Evolutionary conservation across 2,888 invertebrate genomes (phyloP).

Genomic region (Nematopogon swammerdamellus): DNA sequence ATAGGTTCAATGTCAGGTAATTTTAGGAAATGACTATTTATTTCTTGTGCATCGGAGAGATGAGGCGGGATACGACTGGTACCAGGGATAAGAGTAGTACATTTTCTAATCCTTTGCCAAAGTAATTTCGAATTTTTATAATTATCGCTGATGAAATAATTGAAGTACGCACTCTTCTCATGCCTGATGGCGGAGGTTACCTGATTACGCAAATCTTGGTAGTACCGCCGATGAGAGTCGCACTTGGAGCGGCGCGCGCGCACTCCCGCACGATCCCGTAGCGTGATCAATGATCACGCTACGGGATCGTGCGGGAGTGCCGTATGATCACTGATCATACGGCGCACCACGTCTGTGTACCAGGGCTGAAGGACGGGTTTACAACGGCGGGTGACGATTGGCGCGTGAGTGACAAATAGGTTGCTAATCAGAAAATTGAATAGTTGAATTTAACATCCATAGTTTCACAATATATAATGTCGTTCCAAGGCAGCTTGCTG

Average conservation of each 20-base stretch:
- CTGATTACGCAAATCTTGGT: conserved; percentile 7
- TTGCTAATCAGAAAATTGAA: not conserved
- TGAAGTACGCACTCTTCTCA: conserved; percentile 11
- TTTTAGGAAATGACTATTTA: conserved; percentile 3
- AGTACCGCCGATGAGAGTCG: not conserved
- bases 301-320: too few species aligned
- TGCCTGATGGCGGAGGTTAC: conserved; percentile 7
- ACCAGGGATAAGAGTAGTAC: not conserved
- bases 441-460: not conserved
- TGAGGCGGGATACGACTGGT: not conserved
- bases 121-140: conserved; percentile 5
- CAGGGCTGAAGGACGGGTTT: not conserved
- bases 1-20: not conserved
- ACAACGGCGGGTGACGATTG: not conserved
- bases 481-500: not conserved
- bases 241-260: not conserved
- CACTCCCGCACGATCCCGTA: not conserved
- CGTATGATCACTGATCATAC: too few species aligned
- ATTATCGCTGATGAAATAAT: conserved; percentile 9
- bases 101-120: conserved; percentile 6
- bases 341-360: not conserved
- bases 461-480: not conserved
- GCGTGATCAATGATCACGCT: too few species aligned
- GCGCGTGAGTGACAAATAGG: not conserved
- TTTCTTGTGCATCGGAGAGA: conserved; percentile 1